Conservation (phyloP, 2,797 vertebrate species). For the Heterohyrax brucei region DNA sequence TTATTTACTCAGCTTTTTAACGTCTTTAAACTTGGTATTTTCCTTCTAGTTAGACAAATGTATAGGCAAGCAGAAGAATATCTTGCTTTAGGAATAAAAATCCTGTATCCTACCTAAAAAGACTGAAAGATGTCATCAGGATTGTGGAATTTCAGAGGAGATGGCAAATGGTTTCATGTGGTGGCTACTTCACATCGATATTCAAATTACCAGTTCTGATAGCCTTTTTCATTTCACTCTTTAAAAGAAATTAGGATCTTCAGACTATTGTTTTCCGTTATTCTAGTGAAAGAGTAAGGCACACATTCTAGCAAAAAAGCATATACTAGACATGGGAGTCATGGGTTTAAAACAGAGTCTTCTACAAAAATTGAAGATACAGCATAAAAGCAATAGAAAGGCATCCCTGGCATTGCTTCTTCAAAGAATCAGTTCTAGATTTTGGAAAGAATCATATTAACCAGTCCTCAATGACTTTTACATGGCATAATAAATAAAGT, state of each 20-base stretch:
- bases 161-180: constrained; percentile 33
- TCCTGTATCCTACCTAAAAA: background rate
- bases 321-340: background rate
- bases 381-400: background rate
- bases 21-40: background rate
- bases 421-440: background rate
- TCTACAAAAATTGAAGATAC: constrained; percentile 34
- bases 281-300: constrained; percentile 37
- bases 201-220: background rate
- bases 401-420: constrained; percentile 3
- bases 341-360: constrained; percentile 37
- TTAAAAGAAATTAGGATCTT: constrained; percentile 52
- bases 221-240: constrained; percentile 19
- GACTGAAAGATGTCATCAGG: background rate
- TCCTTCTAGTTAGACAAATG: constrained; percentile 40
- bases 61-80: constrained; percentile 17
- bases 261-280: background rate
- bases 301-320: background rate
- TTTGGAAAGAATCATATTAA: constrained; percentile 55
- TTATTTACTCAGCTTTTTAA: constrained; percentile 31
- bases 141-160: constrained; percentile 40
- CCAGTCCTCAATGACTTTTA: background rate
- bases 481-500: background rate
- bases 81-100: constrained; percentile 40
- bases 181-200: background rate